Evolutionary conservation across 2,797 vertebrate genomes (phyloP).

Genomic region (Vipera ursinii): DNA sequence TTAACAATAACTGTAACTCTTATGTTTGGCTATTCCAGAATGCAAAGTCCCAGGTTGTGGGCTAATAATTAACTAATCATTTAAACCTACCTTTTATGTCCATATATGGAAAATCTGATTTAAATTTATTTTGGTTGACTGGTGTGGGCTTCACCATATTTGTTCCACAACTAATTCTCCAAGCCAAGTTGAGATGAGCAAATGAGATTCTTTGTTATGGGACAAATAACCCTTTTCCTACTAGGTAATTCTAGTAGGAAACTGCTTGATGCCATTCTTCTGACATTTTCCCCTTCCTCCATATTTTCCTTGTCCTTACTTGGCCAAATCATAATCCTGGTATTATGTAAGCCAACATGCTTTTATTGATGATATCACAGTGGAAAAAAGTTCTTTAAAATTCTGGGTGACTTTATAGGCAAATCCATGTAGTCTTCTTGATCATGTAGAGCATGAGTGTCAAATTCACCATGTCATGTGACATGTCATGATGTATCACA

Average conservation of each 20-base stretch:
- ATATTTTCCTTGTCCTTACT: not conserved
- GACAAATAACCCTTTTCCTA: not conserved
- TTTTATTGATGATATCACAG: not conserved
- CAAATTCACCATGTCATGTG: too few species aligned
- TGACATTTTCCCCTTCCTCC: not conserved
- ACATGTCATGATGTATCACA: too few species aligned
- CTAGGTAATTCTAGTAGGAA: not conserved
- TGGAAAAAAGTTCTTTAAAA: not conserved
- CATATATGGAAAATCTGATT: not conserved
- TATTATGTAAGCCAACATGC: not conserved
- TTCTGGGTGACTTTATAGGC: not conserved
- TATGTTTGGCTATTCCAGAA: not conserved
- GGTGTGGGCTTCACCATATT: not conserved
- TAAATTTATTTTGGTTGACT: not conserved
- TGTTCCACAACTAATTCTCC: not conserved
- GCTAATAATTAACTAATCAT: not conserved
- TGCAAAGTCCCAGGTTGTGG: not conserved
- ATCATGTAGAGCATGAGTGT: not conserved
- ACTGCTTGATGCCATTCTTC: not conserved
- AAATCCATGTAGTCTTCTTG: not conserved
- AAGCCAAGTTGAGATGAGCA: not conserved
- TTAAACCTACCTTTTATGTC: not conserved
- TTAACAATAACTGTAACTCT: not conserved
- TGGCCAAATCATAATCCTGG: not conserved
- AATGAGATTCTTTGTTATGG: not conserved